Evolutionary conservation across 1,140 invertebrate species (phyloP).

Genomic region (Heliconius hewitsoni): DNA sequence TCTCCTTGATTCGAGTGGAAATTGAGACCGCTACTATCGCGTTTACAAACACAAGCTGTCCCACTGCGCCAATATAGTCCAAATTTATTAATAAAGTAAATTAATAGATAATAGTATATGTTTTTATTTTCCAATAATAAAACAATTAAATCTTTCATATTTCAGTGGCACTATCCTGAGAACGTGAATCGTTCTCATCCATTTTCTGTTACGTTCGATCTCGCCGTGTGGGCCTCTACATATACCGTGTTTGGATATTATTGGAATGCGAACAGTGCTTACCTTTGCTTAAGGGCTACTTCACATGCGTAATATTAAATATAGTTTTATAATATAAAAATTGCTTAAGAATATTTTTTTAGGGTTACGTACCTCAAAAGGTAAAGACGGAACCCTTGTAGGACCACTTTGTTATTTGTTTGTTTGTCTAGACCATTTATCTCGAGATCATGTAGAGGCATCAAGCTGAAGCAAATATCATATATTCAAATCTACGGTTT

Average conservation of each 20-base stretch:
- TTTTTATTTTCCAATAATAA: neutral
- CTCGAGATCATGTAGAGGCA: no score
- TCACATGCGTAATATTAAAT: slow-evolving; percentile 43
- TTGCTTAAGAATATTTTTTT: neutral
- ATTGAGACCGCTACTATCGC: no score
- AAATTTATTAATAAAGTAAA: no score
- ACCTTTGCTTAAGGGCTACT: slow-evolving; percentile 39
- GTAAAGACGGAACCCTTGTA: no score
- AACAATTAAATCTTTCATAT: slow-evolving; percentile 6
- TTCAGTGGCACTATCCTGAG: slow-evolving; percentile 50
- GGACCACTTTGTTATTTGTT: no score
- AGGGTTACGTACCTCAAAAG: neutral
- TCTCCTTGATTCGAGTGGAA: no score
- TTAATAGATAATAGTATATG: no score
- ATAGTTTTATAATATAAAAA: neutral
- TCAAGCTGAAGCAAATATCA: no score
- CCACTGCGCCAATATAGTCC: no score
- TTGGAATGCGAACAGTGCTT: neutral
- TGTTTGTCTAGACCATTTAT: no score
- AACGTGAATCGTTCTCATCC: slow-evolving; percentile 53
- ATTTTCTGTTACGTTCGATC: slow-evolving; percentile 42
- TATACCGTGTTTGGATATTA: slow-evolving; percentile 37
- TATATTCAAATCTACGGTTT: no score
- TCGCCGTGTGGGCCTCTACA: slow-evolving; percentile 43
- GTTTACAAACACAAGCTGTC: no score